Percentiles rank a stretch among this genome's conserved stretches.
Conservation (phyloP, 2,797 vertebrate species). For the Catharus ustulatus region DNA sequence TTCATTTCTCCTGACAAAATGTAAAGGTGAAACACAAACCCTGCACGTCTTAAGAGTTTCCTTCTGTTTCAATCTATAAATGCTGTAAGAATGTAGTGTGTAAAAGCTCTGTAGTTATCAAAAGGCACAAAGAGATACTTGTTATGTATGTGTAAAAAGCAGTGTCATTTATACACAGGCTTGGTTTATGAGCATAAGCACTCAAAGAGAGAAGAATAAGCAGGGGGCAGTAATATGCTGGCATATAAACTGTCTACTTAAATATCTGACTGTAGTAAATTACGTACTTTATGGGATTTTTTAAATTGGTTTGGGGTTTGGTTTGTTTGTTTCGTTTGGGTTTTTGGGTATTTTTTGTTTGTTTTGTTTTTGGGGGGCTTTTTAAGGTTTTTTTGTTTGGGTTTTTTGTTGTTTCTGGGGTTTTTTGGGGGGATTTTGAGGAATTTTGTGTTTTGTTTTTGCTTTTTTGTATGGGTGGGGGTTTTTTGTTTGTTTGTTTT, state of each 20-base stretch:
- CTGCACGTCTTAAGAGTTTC: background rate
- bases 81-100: background rate
- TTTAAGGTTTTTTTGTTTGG: no score
- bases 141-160: background rate
- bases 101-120: background rate
- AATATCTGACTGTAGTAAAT: background rate
- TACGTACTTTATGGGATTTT: rapidly evolving
- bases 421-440: background rate
- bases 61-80: background rate
- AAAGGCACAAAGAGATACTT: background rate
- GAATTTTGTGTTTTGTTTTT: no score
- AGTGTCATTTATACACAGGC: background rate
- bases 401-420: background rate
- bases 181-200: background rate
- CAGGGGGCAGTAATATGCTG: background rate
- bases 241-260: background rate
- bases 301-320: rapidly evolving
- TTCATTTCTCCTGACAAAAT: background rate
- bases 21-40: background rate
- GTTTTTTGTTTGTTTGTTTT: no score
- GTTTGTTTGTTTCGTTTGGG: no score
- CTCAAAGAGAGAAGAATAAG: background rate
- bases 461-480: background rate
- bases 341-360: background rate
- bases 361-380: no score